Conservation (phyloP, 2,888 invertebrate species). For the Lithophane semibrunnea region DNA sequence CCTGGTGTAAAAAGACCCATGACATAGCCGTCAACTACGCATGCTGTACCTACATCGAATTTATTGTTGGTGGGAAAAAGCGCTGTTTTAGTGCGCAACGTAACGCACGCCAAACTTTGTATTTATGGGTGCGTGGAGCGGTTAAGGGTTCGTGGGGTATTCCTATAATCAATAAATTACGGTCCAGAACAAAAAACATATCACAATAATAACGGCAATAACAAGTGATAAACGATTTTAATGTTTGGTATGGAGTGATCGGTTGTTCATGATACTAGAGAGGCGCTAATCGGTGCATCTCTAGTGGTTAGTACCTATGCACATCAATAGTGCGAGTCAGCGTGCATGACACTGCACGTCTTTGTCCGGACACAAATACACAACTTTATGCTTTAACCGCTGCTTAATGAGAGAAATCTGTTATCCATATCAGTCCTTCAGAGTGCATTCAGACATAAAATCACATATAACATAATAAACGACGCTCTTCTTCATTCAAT, state of each 20-base stretch:
- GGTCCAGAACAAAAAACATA: no score
- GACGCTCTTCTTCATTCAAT: conserved; percentile 27
- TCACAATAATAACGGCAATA: no score
- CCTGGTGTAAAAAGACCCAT: no score
- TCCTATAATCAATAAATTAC: no score
- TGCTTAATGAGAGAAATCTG: conserved; percentile 57
- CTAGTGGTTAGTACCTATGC: conserved; percentile 33
- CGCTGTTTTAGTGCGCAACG: no score
- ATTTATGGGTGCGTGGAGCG: no score
- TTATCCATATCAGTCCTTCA: conserved; percentile 47
- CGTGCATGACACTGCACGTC: conserved; percentile 29
- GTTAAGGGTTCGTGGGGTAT: no score
- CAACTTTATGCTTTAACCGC: conserved; percentile 42
- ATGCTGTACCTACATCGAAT: no score
- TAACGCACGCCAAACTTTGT: no score
- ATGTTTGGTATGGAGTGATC: conserved; percentile 16
- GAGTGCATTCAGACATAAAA: conserved; percentile 47
- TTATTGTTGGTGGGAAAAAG: no score
- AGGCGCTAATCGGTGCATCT: conserved; percentile 39
- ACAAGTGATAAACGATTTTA: conserved; percentile 22
- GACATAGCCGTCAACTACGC: no score
- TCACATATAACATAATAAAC: conserved; percentile 46
- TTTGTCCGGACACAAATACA: conserved; percentile 33
- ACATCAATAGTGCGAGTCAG: conserved; percentile 8
- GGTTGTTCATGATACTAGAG: conserved; percentile 41